Base-by-base conservation (phyloP, 2,113 vertebrate genomes). In the Perca schrenkii region DNA sequence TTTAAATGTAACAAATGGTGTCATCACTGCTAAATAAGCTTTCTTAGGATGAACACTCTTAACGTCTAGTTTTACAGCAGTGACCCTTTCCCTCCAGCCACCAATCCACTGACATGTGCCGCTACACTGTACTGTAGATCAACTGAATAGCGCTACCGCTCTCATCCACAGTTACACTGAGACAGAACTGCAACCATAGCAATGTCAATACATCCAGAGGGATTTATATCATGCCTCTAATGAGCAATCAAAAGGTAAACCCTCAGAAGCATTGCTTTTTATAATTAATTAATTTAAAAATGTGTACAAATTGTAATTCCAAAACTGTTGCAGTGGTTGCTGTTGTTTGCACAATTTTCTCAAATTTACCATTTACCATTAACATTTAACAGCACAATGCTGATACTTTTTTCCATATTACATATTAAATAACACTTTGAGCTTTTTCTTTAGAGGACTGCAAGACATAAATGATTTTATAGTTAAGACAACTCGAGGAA, bases 221-320 rank as follows among this genome's bases (percentile, higher is more conserved):
- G 82, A 85, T 86, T 89, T 86, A 86, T 62, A 36, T 28, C 62
- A 65, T 15, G 60, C 62, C 74, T 68, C 36, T 77, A 64, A 88
- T 71, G 64, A 78, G 53, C 76, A 84, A 82, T 83, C 62, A 72
- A 22, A 80, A 49, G 21, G 57, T 49, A 60, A 80, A 80, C 66
- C 40, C 61, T 61, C 67, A 65, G 50, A 72, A 8, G 11, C 47
- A 57, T 71, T 61, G 71, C 54, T 79, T 66, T 76, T 72, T 82
- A 25, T 31, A 31, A 81, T 66, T 56, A 36, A 22, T 11, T 43
- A 50, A 46, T 67, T 68, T 66, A 28, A 61, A 81, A 61, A 71
- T 73, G 61, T 65, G 58, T 40, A 8, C 31, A 57, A 36, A 36
- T 72, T 43, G 21, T 50, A 60, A 72, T 31, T 57, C 17, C 31